phyloP scores from a whole-genome alignment of 2,113 vertebrate species.

The Gavialis gangeticus region DNA sequence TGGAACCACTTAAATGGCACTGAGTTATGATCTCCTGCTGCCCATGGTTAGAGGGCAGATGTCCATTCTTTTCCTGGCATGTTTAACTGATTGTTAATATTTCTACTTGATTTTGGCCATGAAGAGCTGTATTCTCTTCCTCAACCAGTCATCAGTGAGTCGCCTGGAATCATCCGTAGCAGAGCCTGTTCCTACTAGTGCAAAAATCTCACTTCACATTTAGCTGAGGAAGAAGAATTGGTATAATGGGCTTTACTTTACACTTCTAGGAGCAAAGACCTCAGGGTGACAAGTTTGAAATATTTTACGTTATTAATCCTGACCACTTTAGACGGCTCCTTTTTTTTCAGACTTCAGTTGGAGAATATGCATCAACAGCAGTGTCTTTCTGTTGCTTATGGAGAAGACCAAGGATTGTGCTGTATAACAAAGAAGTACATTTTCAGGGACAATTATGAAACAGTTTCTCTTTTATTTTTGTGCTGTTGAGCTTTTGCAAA shows the following conservation, averaged over 20 bases:
- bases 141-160: neutral
- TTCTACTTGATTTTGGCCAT: neutral
- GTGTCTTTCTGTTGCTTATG: neutral
- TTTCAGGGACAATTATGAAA: conserved; percentile 60
- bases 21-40: no score
- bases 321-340: conserved; percentile 12
- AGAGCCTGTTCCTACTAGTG: conserved; percentile 20
- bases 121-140: neutral
- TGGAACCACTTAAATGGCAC: no score
- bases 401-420: conserved; percentile 40
- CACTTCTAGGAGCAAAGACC: conserved; percentile 22
- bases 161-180: neutral
- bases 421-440: conserved; percentile 43
- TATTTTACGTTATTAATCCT: conserved; percentile 34
- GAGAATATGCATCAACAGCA: accelerated
- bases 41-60: no score
- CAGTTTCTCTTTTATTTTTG: conserved; percentile 10
- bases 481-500: conserved; percentile 12
- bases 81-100: neutral
- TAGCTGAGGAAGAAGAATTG: neutral
- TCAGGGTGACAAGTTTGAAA: neutral
- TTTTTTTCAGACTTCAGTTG: neutral
- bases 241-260: neutral
- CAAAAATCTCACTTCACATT: neutral
- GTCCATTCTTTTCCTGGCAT: no score